These are phyloP conservation scores for Ashinkailepas kermadecensis DNA, from an alignment of 2,888 invertebrate species.

Conservation along the genomic window DNA sequence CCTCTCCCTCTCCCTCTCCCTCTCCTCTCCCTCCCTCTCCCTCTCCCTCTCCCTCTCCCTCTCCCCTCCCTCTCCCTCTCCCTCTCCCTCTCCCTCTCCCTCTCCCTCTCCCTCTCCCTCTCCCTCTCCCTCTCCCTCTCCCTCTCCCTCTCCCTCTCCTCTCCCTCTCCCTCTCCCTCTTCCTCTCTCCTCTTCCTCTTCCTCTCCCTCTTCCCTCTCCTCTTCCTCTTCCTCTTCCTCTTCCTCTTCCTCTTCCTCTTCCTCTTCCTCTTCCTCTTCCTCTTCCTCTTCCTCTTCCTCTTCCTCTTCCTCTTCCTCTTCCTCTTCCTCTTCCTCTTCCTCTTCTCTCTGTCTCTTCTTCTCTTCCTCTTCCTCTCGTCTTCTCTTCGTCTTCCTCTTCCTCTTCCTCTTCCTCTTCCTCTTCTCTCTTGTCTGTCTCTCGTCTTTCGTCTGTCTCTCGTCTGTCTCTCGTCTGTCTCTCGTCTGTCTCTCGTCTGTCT, in stretches of 20 bases:
- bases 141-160: no score
- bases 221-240: background rate
- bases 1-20: no score
- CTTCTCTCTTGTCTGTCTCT: background rate
- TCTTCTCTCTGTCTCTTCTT: conserved; percentile 16
- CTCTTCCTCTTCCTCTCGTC: conserved; percentile 10
- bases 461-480: background rate
- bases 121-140: no score
- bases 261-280: background rate
- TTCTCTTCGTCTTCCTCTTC: conserved; percentile 21
- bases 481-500: background rate
- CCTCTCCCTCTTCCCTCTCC: background rate
- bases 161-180: no score
- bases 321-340: background rate
- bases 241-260: background rate
- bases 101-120: no score
- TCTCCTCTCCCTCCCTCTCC: no score
- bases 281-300: background rate
- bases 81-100: no score
- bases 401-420: conserved; percentile 9
- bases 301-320: background rate
- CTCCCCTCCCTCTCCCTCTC: no score
- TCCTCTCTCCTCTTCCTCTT: no score
- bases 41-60: no score
- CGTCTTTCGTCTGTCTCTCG: background rate